phyloP scores from a whole-genome alignment of 2,113 vertebrate genomes.

The Laterallus jamaicensis region DNA sequence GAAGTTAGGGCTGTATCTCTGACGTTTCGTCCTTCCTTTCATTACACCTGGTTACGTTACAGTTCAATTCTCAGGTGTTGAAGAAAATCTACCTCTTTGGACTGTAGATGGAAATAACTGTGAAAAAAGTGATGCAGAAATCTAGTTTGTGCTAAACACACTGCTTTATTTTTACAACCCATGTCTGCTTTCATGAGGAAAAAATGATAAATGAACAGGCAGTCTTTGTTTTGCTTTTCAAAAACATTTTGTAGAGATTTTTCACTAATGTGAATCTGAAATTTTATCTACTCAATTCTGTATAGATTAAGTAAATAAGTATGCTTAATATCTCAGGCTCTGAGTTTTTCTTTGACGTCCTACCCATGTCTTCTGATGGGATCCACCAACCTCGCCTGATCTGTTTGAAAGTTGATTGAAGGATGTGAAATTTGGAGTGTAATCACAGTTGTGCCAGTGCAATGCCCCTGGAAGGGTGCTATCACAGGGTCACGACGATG shows the following conservation, averaged over 20 bases:
- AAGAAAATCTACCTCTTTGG: conserved; percentile 96
- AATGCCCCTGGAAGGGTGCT: background rate
- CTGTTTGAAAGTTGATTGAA: background rate
- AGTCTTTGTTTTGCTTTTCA: conserved; percentile 91
- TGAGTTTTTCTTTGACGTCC: conserved; percentile 70
- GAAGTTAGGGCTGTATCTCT: conserved; percentile 52
- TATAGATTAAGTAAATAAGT: conserved; percentile 87
- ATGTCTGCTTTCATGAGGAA: conserved; percentile 78
- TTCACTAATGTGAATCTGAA: conserved; percentile 81
- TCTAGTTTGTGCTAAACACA: conserved; percentile 85
- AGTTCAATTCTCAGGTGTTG: conserved; percentile 92
- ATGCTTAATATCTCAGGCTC: conserved; percentile 77
- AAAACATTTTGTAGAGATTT: conserved; percentile 96
- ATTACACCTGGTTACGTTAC: conserved; percentile 79
- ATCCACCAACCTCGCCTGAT: background rate
- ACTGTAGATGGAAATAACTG: conserved; percentile 87
- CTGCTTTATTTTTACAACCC: conserved; percentile 88
- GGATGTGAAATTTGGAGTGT: background rate
- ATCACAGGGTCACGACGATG: rapidly evolving
- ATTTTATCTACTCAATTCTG: conserved; percentile 86
- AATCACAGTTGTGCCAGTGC: background rate
- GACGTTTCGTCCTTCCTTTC: conserved; percentile 67
- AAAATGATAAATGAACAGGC: conserved; percentile 83
- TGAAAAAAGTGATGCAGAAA: conserved; percentile 86
- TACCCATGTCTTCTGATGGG: background rate